Evolutionary conservation across 2,888 invertebrate genomes (phyloP), one percentile per base, ranked within the genome.

Genomic region (Pinctada fucata): DNA sequence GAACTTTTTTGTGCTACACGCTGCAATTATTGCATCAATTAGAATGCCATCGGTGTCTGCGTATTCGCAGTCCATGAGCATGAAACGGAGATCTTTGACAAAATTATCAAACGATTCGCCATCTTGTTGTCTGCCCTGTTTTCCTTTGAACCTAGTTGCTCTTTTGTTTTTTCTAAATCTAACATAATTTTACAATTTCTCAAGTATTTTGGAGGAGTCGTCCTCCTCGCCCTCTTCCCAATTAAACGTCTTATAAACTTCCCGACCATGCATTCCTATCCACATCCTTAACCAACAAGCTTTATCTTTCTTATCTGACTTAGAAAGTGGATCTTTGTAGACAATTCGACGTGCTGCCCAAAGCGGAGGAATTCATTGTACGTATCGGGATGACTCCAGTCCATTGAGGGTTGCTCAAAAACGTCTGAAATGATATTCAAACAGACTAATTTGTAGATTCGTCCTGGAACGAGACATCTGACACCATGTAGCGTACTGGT

Each of bases 231-330:
- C 80, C 31, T 75, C 81, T 3, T 45, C 74, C 65, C 72, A 83
- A 31, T 45, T 58, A 45, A 83, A 73, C 0, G 83, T 83, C 75
- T 83, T 82, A 73, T 78, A 82, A 6, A 83, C 52, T 75, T 83
- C 78, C 2, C 83, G 75, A 1, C 83, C 83, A 31, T 82, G 78
- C 65, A 80, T 78, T 13, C 79, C 73, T 13, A 83, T 80, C 83
- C 83, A 83, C 48, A 80, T 71, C 16, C 71, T 16, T 50, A 71
- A 4, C 71, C 71, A 71, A 5, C 71, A 50, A 6, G 71, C 50
- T 16, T 52, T 71, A 50, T 71, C 51, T 48, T 51, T 51, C n/a
- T 50, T 51, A 16, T 71, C 52, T 31, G 71, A 58, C 13, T 58
- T 58, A 58, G 8, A 58, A 58, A 58, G 58, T 58, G 58, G 58